Evolutionary conservation across 2,113 vertebrate genomes (phyloP).

Genomic region (Heterotis niloticus): DNA sequence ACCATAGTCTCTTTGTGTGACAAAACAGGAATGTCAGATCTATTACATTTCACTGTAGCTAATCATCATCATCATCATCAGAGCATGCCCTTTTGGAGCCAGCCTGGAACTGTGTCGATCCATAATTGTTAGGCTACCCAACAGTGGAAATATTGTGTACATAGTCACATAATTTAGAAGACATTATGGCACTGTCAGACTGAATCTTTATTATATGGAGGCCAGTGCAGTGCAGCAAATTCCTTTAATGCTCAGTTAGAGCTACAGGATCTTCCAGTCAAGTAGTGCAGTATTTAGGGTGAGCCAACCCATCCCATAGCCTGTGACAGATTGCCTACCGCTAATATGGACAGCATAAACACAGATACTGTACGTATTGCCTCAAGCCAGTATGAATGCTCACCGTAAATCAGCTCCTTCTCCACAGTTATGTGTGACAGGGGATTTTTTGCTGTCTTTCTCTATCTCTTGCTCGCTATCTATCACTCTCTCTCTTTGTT

Average conservation of each 20-base stretch:
- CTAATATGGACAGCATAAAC: too few relatives aligned
- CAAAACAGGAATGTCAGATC: not conserved
- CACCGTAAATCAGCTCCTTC: too few relatives aligned
- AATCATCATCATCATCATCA: not conserved
- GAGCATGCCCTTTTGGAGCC: not conserved
- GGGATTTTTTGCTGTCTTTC: too few relatives aligned
- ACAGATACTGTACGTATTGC: too few relatives aligned
- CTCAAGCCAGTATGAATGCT: too few relatives aligned
- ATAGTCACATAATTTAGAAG: not conserved
- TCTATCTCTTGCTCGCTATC: too few relatives aligned
- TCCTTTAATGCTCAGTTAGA: too few relatives aligned
- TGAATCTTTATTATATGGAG: not conserved
- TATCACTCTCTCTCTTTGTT: too few relatives aligned
- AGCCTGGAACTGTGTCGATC: not conserved
- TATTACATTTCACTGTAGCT: not conserved
- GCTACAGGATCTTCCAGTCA: not conserved
- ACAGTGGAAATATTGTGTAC: not conserved
- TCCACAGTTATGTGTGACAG: too few relatives aligned
- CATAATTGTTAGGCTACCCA: not conserved
- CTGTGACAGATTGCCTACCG: too few relatives aligned
- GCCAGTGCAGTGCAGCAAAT: not conserved
- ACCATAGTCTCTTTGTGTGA: not conserved
- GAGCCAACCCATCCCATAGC: not conserved
- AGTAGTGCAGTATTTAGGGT: too few relatives aligned
- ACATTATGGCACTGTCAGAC: not conserved